These are phyloP conservation scores for Stenodera caucasica DNA, from an alignment of 2,888 invertebrate species.

Conservation along the genomic window DNA sequence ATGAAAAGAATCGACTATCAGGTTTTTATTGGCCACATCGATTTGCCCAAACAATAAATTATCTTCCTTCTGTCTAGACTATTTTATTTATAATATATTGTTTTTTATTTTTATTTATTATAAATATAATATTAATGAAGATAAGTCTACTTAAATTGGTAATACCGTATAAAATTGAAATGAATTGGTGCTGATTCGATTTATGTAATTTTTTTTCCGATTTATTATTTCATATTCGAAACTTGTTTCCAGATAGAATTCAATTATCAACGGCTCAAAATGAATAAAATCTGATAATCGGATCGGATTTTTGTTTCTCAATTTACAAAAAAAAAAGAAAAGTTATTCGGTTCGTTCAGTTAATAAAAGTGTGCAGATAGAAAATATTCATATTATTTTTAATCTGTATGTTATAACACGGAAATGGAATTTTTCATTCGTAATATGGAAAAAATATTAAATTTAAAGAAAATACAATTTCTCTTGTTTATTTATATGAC, in stretches of 20 bases:
- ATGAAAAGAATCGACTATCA: constrained; percentile 6
- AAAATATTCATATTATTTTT: not conserved
- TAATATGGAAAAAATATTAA: too few species aligned
- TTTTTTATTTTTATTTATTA: not conserved
- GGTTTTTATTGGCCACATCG: constrained; percentile 5
- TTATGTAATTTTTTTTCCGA: not conserved
- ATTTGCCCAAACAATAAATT: constrained; percentile 5
- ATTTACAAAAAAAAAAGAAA: not conserved
- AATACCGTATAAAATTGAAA: not conserved
- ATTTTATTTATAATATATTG: constrained; percentile 3
- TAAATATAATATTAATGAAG: not conserved
- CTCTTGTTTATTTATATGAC: too few species aligned
- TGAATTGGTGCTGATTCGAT: constrained; percentile 2
- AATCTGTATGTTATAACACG: not conserved
- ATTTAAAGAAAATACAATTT: too few species aligned
- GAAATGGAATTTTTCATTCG: not conserved
- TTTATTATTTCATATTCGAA: not conserved
- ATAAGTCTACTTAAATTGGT: not conserved
- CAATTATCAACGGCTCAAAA: constrained; percentile 8
- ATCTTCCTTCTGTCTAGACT: constrained; percentile 5
- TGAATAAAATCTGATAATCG: constrained; percentile 8
- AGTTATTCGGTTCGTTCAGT: not conserved
- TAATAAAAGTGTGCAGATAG: not conserved
- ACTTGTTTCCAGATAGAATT: constrained; percentile 1
- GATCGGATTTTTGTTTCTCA: constrained; percentile 1